Evolutionary conservation across 2,113 vertebrate genomes (phyloP).

Genomic region (Pseudonaja textilis): DNA sequence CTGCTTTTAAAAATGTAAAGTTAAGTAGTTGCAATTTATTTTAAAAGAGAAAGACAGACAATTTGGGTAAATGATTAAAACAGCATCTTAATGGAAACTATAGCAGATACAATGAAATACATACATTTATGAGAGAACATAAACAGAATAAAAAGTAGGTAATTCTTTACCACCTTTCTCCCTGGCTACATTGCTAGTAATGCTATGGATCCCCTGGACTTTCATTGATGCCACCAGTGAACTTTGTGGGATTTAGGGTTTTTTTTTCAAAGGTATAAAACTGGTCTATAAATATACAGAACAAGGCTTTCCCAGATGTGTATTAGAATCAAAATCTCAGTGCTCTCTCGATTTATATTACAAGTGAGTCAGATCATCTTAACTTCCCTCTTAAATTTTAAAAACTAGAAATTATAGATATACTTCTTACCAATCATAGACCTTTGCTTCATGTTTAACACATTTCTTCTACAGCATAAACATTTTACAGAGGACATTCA

Average conservation of each 20-base stretch:
- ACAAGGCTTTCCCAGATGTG: background rate
- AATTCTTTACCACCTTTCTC: background rate
- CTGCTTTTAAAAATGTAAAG: background rate
- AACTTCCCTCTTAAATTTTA: background rate
- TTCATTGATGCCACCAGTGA: background rate
- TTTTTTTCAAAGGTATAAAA: background rate
- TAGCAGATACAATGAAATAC: background rate
- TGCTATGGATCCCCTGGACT: background rate
- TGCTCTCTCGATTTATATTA: background rate
- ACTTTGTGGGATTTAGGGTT: background rate
- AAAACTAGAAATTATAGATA: background rate
- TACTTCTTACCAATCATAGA: background rate
- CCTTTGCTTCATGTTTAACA: background rate
- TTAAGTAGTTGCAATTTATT: background rate
- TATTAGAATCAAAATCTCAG: background rate
- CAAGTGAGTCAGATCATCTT: background rate
- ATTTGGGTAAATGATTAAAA: background rate
- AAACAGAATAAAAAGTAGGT: background rate
- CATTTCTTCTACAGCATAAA: conserved; percentile 78
- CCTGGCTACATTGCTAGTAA: background rate
- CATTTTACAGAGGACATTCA: conserved; percentile 99
- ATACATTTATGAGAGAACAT: background rate
- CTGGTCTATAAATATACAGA: background rate
- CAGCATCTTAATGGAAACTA: background rate
- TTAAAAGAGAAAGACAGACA: background rate